Percentiles rank a stretch among this genome's conserved stretches.
Evolutionary conservation across 2,797 vertebrate species (phyloP).

Genomic region (Jordanella pulchra): DNA sequence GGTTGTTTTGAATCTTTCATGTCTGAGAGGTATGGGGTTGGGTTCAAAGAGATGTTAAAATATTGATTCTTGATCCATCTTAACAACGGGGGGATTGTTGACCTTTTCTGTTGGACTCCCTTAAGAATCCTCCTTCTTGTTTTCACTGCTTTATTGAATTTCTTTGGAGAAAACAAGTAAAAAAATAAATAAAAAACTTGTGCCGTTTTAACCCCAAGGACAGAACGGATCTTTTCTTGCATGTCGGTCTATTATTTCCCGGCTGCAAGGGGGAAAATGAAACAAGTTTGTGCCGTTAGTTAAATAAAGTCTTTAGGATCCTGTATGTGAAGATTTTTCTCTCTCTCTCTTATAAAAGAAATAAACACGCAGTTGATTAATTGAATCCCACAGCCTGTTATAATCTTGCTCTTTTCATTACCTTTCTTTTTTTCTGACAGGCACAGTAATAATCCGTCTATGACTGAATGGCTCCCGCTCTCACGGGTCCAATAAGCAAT

Average conservation of each 20-base stretch:
- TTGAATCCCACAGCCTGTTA: conserved; percentile 25
- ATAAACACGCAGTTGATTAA: conserved; percentile 27
- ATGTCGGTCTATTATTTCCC: conserved; percentile 11
- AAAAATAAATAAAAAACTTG: too few relatives aligned
- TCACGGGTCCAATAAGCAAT: conserved; percentile 26
- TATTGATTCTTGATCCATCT: conserved; percentile 24
- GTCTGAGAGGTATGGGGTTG: not conserved
- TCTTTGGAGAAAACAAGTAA: not conserved
- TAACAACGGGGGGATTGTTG: conserved; percentile 7
- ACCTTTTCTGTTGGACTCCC: conserved; percentile 21
- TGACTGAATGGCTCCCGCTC: conserved; percentile 32
- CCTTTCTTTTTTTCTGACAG: conserved; percentile 23
- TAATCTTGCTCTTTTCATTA: conserved; percentile 32
- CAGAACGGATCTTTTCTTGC: not conserved
- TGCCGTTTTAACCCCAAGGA: not conserved
- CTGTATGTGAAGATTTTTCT: conserved; percentile 29
- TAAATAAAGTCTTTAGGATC: conserved; percentile 42
- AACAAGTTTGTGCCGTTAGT: conserved; percentile 30
- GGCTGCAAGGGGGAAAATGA: conserved; percentile 22
- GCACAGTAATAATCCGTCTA: conserved; percentile 32
- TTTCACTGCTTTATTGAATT: not conserved
- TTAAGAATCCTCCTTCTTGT: not conserved
- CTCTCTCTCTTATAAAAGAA: conserved; percentile 1
- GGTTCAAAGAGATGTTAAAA: conserved; percentile 3
- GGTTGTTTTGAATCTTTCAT: conserved; percentile 6